A percentile compares a stretch with the other conserved stretches of the same genome.
Evolutionary conservation across 1,140 invertebrate species (phyloP).

Genomic region (Pantala flavescens): DNA sequence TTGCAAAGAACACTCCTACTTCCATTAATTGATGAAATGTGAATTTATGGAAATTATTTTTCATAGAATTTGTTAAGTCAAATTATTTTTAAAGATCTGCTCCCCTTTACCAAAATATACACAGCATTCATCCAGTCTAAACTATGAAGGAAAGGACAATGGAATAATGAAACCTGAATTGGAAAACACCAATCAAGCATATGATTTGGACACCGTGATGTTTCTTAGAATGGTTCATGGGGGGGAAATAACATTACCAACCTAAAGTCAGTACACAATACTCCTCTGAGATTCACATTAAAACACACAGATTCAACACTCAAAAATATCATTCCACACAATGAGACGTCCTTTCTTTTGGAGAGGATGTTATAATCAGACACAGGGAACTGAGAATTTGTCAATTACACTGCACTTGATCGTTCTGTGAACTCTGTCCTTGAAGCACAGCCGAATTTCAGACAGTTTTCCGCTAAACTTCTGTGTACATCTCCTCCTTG

Average conservation of each 20-base stretch:
- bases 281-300: neutral
- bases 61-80: neutral
- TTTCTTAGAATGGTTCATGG: too few species aligned
- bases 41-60: neutral
- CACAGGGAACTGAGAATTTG: neutral
- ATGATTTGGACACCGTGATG: too few species aligned
- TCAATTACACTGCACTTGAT: neutral
- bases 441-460: neutral
- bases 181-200: too few species aligned
- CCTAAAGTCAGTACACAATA: neutral
- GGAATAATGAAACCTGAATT: too few species aligned
- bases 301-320: neutral
- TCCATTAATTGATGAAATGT: neutral
- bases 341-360: neutral
- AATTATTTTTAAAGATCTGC: neutral
- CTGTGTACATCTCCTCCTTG: neutral
- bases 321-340: neutral
- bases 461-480: neutral
- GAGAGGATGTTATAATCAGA: neutral
- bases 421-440: neutral
- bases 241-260: too few species aligned
- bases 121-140: neutral
- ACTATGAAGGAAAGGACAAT: neutral
- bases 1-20: neutral
- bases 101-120: neutral